Evolutionary conservation across 2,797 vertebrate genomes (phyloP).

Genomic region (Rhincodon typus): DNA sequence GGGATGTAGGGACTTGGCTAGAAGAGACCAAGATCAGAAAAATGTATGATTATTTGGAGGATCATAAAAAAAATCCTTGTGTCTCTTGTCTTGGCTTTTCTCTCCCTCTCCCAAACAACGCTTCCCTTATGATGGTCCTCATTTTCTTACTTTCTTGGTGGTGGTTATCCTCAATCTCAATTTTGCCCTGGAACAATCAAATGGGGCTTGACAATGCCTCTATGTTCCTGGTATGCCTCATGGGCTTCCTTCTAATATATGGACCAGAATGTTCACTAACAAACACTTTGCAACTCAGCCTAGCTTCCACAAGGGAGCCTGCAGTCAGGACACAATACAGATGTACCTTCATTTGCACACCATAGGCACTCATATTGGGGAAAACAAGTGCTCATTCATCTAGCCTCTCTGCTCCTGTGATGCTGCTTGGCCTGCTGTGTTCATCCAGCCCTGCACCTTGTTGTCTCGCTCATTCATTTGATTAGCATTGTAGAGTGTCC

Average conservation of each 20-base stretch:
- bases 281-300: neutral
- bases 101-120: neutral
- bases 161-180: neutral
- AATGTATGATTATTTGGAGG: neutral
- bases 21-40: neutral
- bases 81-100: neutral
- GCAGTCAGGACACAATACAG: neutral
- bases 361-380: neutral
- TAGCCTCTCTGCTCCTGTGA: no score
- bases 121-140: neutral
- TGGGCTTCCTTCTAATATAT: neutral
- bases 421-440: no score
- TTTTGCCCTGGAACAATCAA: neutral
- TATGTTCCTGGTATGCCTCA: neutral
- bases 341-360: neutral
- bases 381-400: neutral
- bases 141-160: neutral
- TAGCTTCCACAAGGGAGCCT: neutral
- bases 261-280: neutral
- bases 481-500: neutral
- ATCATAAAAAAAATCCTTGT: neutral
- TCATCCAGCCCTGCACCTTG: no score
- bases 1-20: neutral
- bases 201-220: neutral
- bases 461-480: neutral